Evolutionary conservation across 2,113 vertebrate genomes (phyloP).

Genomic region (Hystrix cristata): DNA sequence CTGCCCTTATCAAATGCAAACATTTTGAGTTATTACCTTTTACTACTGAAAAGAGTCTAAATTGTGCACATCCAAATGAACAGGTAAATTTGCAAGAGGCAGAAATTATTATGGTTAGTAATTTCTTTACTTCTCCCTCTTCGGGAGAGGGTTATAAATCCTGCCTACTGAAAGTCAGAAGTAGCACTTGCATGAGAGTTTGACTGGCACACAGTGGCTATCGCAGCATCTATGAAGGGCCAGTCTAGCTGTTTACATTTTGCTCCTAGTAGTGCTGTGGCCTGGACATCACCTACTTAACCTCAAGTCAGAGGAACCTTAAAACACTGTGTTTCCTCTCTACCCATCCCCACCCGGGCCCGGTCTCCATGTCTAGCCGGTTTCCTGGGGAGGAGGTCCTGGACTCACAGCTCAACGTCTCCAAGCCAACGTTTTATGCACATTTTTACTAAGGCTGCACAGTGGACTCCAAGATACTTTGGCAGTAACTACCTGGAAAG

Average conservation of each 20-base stretch:
- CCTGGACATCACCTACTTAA: not conserved
- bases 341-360: not conserved
- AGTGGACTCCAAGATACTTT: slow-evolving; percentile 6
- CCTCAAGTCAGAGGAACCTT: not conserved
- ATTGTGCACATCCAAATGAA: not conserved
- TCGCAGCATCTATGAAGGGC: not conserved
- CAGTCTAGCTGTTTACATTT: not conserved
- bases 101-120: not conserved
- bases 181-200: not conserved
- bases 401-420: not conserved
- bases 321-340: not conserved
- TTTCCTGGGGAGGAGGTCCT: rapidly evolving
- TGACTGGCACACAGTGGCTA: too few relatives aligned
- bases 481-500: not conserved
- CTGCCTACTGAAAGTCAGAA: not conserved
- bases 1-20: not conserved
- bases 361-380: not conserved
- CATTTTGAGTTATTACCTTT: not conserved
- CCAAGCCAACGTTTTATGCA: not conserved
- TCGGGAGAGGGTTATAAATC: not conserved
- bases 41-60: not conserved
- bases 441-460: not conserved
- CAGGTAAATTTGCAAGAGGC: not conserved
- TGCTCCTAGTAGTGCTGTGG: not conserved
- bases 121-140: not conserved